A percentile compares a stretch with the other conserved stretches of the same genome.
phyloP scores from a whole-genome alignment of 2,888 invertebrate genomes.

The Mythimna vitellina region DNA sequence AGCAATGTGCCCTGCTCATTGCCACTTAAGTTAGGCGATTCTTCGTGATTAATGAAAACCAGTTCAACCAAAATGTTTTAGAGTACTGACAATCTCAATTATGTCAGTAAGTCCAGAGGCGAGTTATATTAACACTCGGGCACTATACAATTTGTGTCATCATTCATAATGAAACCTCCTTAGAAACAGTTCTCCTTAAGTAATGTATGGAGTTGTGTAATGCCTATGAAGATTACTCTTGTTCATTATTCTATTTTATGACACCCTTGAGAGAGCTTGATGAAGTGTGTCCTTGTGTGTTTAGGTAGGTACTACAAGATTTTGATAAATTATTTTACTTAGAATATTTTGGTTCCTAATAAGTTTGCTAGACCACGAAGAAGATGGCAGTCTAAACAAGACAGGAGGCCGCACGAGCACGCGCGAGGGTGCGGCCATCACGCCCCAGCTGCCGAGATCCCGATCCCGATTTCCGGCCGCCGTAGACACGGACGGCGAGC shows the following conservation, averaged over 20 bases:
- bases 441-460: too few relatives aligned
- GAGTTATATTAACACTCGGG: too few relatives aligned
- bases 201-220: constrained; percentile 19
- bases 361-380: background rate
- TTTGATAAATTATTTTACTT: constrained; percentile 9
- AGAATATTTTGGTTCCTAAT: background rate
- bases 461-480: too few relatives aligned
- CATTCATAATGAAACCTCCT: constrained; percentile 18
- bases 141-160: constrained; percentile 2
- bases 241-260: constrained; percentile 37
- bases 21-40: too few relatives aligned
- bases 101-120: background rate
- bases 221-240: constrained; percentile 27
- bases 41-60: too few relatives aligned
- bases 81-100: too few relatives aligned
- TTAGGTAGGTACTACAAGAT: background rate
- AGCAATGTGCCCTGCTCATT: too few relatives aligned
- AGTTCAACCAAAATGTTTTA: too few relatives aligned
- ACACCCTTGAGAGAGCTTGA: constrained; percentile 11
- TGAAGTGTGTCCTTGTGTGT: constrained; percentile 2
- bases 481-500: too few relatives aligned
- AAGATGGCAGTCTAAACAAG: too few relatives aligned
- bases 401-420: too few relatives aligned
- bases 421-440: too few relatives aligned
- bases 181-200: constrained; percentile 8